Base-by-base conservation (phyloP, 1,140 invertebrate species). In the Nomia melanderi region DNA sequence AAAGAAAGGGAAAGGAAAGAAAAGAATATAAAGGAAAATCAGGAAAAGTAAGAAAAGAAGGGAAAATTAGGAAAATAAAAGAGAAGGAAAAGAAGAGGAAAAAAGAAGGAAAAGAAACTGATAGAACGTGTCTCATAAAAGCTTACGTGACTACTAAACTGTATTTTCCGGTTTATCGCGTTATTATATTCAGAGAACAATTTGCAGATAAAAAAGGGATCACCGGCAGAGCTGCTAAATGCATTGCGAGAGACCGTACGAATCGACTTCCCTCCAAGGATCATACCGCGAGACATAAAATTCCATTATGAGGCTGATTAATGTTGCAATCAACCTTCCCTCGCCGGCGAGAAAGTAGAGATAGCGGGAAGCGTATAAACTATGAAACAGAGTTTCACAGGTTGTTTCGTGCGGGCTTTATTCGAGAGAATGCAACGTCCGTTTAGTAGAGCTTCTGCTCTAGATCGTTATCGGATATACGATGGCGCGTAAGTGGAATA, bases 91-190 rank as follows among this genome's bases (percentile, higher is more conserved):
- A n/a, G n/a, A n/a, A n/a, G n/a, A n/a, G n/a, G n/a, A n/a, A n/a
- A n/a, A n/a, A n/a, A n/a, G n/a, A n/a, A n/a, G n/a, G n/a, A n/a
- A n/a, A n/a, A n/a, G n/a, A n/a, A n/a, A n/a, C n/a, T n/a, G n/a
- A 17, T 59, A 29, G 56, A 1, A 59, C 29, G 29, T 8, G 29
- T 5, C 7, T 29, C 56, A 5, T 59, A 9, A 29, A 9, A 59
- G 56, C 17, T 33, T n/a, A 33, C 17, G 29, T 12, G 29, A 33
- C 56, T 59, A 59, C 33, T 59, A 59, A 59, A 59, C 56, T 59
- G 56, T 59, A 59, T 33, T 20, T 20, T 29, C 8, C 56, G 56
- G 56, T 59, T 59, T 59, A 59, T 59, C 56, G 6, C 56, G 17
- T 33, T 29, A 33, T 59, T 59, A 59, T 20, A 14, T 27, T 12